Percentiles rank a stretch among this genome's conserved stretches.
Evolutionary conservation across 2,888 invertebrate species (phyloP).

Genomic region (Agrochola circellaris): DNA sequence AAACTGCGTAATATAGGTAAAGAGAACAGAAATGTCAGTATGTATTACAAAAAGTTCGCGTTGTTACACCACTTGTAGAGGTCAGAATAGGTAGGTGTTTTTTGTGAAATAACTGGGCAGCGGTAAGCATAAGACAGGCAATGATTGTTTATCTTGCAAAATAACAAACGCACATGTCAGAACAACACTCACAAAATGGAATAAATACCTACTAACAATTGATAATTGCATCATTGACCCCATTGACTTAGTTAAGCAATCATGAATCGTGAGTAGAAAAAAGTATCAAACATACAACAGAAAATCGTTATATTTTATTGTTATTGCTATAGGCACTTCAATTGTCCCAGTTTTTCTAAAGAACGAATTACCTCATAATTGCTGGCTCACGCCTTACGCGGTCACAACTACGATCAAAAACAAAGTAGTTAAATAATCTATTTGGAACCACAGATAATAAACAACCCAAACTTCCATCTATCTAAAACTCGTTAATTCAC

Average conservation of each 20-base stretch:
- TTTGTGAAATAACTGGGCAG: not conserved
- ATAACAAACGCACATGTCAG: not conserved
- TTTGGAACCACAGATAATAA: not conserved
- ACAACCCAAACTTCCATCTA: slow-evolving; percentile 18
- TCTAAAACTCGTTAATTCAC: slow-evolving; percentile 41
- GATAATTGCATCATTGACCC: not conserved
- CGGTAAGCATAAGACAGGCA: not conserved
- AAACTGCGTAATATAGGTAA: not conserved
- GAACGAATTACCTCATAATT: not conserved
- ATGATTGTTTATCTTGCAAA: slow-evolving; percentile 1
- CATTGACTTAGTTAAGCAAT: not conserved
- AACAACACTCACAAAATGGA: slow-evolving; percentile 1
- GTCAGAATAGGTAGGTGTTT: not conserved
- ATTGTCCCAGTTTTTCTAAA: not conserved
- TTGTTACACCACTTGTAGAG: not conserved
- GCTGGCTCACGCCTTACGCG: not conserved
- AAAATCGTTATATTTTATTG: slow-evolving; percentile 2
- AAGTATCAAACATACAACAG: slow-evolving; percentile 10
- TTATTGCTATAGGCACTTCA: not conserved
- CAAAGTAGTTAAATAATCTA: slow-evolving; percentile 11
- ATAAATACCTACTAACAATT: slow-evolving; percentile 11
- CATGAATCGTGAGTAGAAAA: not conserved
- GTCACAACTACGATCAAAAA: slow-evolving; percentile 6
- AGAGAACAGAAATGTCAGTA: not conserved
- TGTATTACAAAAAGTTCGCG: not conserved